These are phyloP conservation scores for Neoarius graeffei DNA, from an alignment of 2,113 vertebrate species.

Conservation along the genomic window DNA sequence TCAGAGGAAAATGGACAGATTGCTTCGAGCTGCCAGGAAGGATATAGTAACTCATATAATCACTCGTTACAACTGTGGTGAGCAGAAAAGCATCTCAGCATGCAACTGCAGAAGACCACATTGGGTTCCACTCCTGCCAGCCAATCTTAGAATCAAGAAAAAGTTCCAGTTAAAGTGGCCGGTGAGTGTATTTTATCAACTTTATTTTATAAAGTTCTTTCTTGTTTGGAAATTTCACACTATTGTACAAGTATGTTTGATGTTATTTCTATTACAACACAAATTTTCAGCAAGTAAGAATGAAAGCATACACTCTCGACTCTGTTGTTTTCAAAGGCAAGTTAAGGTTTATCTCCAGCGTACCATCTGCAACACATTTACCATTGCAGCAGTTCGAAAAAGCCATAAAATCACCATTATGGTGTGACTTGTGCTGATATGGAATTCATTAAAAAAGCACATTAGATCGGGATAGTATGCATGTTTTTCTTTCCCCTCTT, in stretches of 20 bases:
- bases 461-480: constrained; percentile 56
- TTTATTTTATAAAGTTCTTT: too few species aligned
- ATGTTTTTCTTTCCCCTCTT: constrained; percentile 35
- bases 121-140: too few species aligned
- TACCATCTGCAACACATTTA: constrained; percentile 49
- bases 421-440: constrained; percentile 51
- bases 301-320: neutral
- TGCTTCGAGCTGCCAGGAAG: too few species aligned
- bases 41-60: too few species aligned
- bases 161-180: too few species aligned
- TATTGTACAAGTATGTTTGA: neutral
- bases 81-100: too few species aligned
- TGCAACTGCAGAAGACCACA: too few species aligned
- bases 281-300: neutral
- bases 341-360: constrained; percentile 43
- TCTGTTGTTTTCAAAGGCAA: constrained; percentile 23
- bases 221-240: too few species aligned
- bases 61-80: too few species aligned
- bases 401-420: constrained; percentile 55
- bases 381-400: constrained; percentile 44
- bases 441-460: constrained; percentile 52
- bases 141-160: too few species aligned
- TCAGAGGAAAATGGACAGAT: too few species aligned
- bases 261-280: neutral
- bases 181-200: too few species aligned